A percentile compares a stretch with the other conserved stretches of the same genome.
These are phyloP conservation scores for Iphiclides podalirius DNA, from an alignment of 2,888 invertebrate species.

Conservation along the genomic window DNA sequence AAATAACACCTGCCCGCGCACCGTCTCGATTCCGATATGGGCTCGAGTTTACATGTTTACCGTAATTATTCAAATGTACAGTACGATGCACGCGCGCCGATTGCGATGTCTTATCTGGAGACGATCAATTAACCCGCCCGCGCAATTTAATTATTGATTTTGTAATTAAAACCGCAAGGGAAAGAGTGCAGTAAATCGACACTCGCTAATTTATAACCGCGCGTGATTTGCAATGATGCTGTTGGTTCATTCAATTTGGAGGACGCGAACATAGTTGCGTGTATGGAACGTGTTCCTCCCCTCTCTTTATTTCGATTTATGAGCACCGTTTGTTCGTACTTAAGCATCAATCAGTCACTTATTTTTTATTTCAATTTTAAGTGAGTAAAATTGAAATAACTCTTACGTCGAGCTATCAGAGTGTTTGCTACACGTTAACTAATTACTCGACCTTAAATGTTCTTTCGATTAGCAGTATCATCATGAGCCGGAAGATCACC, in stretches of 20 bases:
- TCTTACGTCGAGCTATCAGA: no score
- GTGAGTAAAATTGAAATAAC: constrained; percentile 19
- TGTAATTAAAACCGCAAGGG: constrained; percentile 70
- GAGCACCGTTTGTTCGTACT: no score
- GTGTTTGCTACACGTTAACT: no score
- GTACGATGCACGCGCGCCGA: constrained; percentile 58
- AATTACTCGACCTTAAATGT: no score
- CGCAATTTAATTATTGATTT: constrained; percentile 75
- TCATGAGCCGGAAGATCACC: no score
- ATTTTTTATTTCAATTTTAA: constrained; percentile 25
- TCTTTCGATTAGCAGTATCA: no score
- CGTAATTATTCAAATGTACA: constrained; percentile 32
- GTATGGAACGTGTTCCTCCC: constrained; percentile 19
- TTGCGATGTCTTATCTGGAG: constrained; percentile 55
- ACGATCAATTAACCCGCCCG: constrained; percentile 65
- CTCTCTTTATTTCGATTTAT: constrained; percentile 23
- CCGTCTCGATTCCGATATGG: neutral
- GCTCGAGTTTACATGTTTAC: constrained; percentile 26
- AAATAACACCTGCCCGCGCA: constrained; percentile 7
- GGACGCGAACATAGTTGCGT: constrained; percentile 18
- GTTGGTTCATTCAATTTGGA: constrained; percentile 48
- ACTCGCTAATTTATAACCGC: constrained; percentile 45
- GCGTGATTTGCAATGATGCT: constrained; percentile 40
- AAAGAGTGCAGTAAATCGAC: constrained; percentile 50
- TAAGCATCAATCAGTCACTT: no score